phyloP scores from a whole-genome alignment of 2,888 invertebrate species.

The Phaonia tiefii region DNA sequence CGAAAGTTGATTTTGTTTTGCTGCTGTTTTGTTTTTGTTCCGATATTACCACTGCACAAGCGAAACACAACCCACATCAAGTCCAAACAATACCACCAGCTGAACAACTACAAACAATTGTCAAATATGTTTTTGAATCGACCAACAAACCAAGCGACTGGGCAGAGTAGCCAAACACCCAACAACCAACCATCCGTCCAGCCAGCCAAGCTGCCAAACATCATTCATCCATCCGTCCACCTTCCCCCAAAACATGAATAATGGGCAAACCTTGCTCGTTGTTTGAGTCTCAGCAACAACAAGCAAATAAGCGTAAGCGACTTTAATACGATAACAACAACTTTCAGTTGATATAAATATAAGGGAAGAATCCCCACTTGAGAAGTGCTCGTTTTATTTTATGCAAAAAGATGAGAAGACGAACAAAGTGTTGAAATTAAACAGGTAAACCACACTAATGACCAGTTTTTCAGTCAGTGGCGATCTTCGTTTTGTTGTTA shows the following conservation, averaged over 20 bases:
- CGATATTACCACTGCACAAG: slow-evolving; percentile 9
- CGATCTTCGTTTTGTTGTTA: no score
- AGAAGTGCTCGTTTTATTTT: no score
- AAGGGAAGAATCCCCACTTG: slow-evolving; percentile 2
- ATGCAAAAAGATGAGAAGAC: no score
- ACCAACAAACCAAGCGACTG: slow-evolving; percentile 33
- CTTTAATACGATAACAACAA: slow-evolving; percentile 15
- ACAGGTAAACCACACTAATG: no score
- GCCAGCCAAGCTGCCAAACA: not conserved
- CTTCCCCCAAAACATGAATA: slow-evolving; percentile 40
- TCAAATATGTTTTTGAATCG: slow-evolving; percentile 5
- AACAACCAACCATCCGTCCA: not conserved
- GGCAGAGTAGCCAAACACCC: slow-evolving; percentile 25
- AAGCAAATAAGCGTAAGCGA: slow-evolving; percentile 29
- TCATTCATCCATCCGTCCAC: not conserved
- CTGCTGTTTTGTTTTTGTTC: not conserved
- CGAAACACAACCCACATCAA: slow-evolving; percentile 35
- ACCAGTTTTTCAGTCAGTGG: no score
- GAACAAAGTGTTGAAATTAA: no score
- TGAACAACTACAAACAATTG: not conserved
- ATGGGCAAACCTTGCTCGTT: slow-evolving; percentile 45
- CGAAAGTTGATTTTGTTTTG: not conserved
- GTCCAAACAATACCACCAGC: not conserved
- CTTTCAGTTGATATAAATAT: not conserved
- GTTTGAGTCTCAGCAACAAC: slow-evolving; percentile 14